phyloP scores from a whole-genome alignment of 2,888 invertebrate species.

The Loripinus fragilis region DNA sequence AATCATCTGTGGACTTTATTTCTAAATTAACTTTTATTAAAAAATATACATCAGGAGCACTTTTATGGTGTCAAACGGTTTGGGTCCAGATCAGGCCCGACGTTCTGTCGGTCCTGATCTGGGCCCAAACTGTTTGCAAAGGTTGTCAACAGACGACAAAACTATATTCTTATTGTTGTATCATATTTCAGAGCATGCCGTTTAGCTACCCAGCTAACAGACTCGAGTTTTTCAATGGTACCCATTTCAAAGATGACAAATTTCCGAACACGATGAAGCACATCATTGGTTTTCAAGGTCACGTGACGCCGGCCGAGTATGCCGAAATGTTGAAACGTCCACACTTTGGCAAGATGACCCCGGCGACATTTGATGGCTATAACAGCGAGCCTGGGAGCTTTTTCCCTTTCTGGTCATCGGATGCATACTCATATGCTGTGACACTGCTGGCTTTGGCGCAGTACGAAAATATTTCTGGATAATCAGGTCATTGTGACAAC shows the following conservation, averaged over 20 bases:
- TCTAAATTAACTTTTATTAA: too few species aligned
- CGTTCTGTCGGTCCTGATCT: too few species aligned
- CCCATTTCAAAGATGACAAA: conserved; percentile 38
- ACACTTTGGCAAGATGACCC: conserved; percentile 61
- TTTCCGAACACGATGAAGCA: conserved; percentile 43
- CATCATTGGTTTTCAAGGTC: conserved; percentile 61
- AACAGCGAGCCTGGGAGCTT: conserved; percentile 53
- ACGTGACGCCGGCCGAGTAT: conserved; percentile 54
- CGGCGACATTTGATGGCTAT: conserved; percentile 64
- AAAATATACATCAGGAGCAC: too few species aligned
- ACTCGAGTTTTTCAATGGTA: conserved; percentile 64
- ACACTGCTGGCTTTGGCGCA: conserved; percentile 62
- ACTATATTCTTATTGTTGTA: too few species aligned
- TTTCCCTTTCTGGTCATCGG: conserved; percentile 71
- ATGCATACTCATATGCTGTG: conserved; percentile 65
- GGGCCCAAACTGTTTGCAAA: too few species aligned
- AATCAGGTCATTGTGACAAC: too few species aligned
- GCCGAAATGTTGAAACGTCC: conserved; percentile 55
- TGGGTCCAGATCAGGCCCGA: too few species aligned
- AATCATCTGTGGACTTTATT: too few species aligned
- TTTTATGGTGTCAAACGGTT: too few species aligned
- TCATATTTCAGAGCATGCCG: conserved; percentile 61
- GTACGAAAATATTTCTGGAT: conserved; percentile 56
- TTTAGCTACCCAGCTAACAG: conserved; percentile 67
- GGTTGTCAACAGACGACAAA: too few species aligned